Evolutionary conservation across 2,797 vertebrate species (phyloP), one percentile per base, ranked within the genome.

Genomic region (Neomorphus geoffroyi): DNA sequence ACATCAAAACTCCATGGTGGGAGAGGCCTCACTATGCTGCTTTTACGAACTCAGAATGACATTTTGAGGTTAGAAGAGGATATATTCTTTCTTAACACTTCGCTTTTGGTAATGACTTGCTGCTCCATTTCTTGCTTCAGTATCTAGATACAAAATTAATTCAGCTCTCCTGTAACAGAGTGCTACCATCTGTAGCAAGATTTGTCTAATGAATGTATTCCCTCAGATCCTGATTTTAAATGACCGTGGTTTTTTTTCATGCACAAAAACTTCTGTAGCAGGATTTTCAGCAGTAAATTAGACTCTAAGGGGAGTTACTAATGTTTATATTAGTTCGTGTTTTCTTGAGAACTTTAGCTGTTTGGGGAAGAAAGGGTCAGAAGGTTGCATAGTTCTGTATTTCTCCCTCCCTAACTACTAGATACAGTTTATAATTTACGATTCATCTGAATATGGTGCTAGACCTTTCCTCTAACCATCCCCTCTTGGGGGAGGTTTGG

Each of bases 311-410:
- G 64, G 37, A 95, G 74, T 90, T 78, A 90, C 58, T 58, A 70
- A 64, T 88, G 86, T 84, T 92, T 95, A 64, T 87, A 97, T 80
- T 35, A 80, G 64, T 45, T 92, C 58, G 32, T 94, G 64, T 84
- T 88, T 94, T 93, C 90, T 85, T 94, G 89, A 94, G 88, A 96
- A 85, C 72, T 93, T 91, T 48, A 92, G 67, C 80, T 90, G 32
- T 82, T 82, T 71, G 64, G 72, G 16, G 50, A 86, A 84, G 73
- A 54, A 78, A 91, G 43, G 74, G 51, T 79, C 73, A 81, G 90
- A 33, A 86, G 80, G 78, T 81, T 84, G 73, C 10, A 41, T 95
- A 90, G 92, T 95, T 93, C 67, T 94, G 45, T 7, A 66, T 96
- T 91, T 85, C 64, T 84, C 51, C 60, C 58, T 69, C 58, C 80